phyloP scores from a whole-genome alignment of 2,797 vertebrate genomes.

The Emys orbicularis region DNA sequence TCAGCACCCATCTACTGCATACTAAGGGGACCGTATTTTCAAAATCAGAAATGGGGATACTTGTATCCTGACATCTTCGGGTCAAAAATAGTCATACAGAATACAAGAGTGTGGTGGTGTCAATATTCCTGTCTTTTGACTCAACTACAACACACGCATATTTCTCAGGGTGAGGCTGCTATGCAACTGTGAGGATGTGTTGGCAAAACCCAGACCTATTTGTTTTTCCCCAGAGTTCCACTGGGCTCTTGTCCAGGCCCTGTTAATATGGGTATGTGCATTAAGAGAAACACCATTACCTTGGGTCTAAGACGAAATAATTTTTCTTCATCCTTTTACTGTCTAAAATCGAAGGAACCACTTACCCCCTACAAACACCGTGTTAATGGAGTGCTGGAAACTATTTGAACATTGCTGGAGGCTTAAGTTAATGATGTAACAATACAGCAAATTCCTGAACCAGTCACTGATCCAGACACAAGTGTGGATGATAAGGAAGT shows the following conservation, averaged over 20 bases:
- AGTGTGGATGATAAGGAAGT: not conserved
- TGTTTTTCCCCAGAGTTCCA: slow-evolving; percentile 28
- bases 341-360: not conserved
- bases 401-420: not conserved
- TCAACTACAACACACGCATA: not conserved
- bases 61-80: not conserved
- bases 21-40: not conserved
- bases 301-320: slow-evolving; percentile 6
- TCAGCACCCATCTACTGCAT: not conserved
- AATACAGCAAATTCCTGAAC: not conserved
- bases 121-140: not conserved
- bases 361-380: not conserved
- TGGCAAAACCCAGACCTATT: slow-evolving; percentile 10
- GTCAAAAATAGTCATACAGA: not conserved
- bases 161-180: not conserved
- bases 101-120: not conserved
- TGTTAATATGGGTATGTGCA: not conserved
- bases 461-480: not conserved
- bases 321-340: not conserved
- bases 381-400: not conserved
- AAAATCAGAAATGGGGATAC: not conserved
- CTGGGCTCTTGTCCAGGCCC: slow-evolving; percentile 44
- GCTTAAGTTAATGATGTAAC: not conserved
- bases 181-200: not conserved
- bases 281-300: slow-evolving; percentile 52